These are phyloP conservation scores for Tychaedon coryphoeus DNA, from an alignment of 2,113 vertebrate species.

Conservation along the genomic window DNA sequence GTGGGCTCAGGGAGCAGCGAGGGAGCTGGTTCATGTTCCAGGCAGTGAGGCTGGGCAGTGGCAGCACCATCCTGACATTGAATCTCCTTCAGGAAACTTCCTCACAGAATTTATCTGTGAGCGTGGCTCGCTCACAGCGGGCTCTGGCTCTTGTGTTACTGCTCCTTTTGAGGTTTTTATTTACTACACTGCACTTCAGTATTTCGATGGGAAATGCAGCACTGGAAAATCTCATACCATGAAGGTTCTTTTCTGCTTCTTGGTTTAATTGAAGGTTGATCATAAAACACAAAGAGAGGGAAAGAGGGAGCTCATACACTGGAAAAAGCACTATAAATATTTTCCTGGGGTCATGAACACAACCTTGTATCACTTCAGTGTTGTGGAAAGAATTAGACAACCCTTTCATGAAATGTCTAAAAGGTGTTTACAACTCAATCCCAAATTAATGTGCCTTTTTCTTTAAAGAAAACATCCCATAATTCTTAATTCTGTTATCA, in stretches of 20 bases:
- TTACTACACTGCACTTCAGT: neutral
- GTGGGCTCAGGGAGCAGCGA: neutral
- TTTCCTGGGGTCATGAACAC: conserved; percentile 14
- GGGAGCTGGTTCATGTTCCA: neutral
- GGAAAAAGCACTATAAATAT: conserved; percentile 58
- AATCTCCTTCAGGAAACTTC: neutral
- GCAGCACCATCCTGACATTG: neutral
- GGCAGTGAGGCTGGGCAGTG: neutral
- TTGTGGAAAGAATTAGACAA: conserved; percentile 7
- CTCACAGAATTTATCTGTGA: too few relatives aligned
- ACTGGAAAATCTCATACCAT: neutral
- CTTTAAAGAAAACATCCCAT: neutral
- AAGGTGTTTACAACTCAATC: conserved; percentile 6
- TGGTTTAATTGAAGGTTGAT: neutral
- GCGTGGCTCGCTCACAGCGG: neutral
- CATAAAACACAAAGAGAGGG: neutral
- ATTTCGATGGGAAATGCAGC: neutral
- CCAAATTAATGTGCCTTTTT: neutral
- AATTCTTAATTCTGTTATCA: neutral
- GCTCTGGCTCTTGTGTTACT: neutral
- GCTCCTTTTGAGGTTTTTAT: neutral
- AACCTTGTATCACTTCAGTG: neutral
- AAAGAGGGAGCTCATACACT: neutral
- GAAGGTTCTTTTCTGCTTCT: neutral
- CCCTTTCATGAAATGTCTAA: neutral